Conservation (phyloP, 2,113 vertebrate genomes). For the Morphnarchus princeps region DNA sequence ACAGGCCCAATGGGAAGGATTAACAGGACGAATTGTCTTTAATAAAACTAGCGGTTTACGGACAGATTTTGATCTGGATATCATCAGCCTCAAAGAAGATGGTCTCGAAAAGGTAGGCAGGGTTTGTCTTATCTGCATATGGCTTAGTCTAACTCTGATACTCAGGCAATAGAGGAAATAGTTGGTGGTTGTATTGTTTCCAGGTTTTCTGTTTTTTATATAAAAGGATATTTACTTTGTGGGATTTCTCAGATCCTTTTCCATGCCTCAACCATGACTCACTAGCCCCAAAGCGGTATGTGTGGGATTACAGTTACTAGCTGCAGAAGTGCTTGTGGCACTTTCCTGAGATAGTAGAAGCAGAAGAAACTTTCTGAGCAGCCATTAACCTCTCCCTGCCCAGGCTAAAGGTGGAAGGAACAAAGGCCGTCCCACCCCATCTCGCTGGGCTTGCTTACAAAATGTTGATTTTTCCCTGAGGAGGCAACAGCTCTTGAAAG, state of each 20-base stretch:
- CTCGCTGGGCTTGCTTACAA: background rate
- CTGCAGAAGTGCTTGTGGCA: background rate
- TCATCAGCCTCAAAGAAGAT: conserved; percentile 94
- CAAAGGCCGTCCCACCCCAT: too few species aligned
- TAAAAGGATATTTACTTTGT: background rate
- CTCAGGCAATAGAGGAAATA: background rate
- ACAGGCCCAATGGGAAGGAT: conserved; percentile 98
- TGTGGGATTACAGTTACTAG: background rate
- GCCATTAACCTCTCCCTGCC: background rate
- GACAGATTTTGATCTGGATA: conserved; percentile 97
- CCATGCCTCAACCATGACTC: background rate
- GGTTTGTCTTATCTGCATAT: background rate
- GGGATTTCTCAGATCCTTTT: conserved; percentile 34
- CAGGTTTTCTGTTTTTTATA: background rate
- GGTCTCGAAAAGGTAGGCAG: conserved; percentile 92
- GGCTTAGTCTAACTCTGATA: background rate
- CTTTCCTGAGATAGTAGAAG: background rate
- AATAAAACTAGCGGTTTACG: conserved; percentile 93
- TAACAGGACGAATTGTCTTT: conserved; percentile 94
- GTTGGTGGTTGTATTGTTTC: background rate
- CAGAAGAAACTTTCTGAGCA: background rate
- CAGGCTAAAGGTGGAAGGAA: background rate
- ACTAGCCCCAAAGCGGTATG: background rate
- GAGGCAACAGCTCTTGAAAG: background rate
- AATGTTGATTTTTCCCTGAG: background rate